Base-by-base conservation (phyloP, 2,113 vertebrate species). In the Rhizomys pruinosus region DNA sequence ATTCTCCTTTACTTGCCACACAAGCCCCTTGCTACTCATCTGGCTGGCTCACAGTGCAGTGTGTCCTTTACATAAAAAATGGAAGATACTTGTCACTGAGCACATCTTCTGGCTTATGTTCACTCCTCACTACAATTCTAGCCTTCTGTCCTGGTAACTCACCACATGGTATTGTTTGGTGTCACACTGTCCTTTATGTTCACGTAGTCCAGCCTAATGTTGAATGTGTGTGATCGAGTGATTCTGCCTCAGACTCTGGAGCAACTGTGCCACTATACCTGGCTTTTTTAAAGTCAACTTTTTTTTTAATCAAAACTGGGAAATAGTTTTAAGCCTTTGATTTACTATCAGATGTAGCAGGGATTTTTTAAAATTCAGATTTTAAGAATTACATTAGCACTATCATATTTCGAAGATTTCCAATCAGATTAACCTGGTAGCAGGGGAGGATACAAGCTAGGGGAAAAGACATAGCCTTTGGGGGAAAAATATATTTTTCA, bases 361-460 rank as follows among this genome's bases (percentile, higher is more conserved):
- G 42, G 55, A 63, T 68, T 89, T 94, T 92, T 59, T 29, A 52
- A 91, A 92, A 90, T 78, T 85, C 32, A 59, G 47, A 87, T 52
- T 59, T 52, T 74, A 87, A 68, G 27, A 76, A 79, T 61, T 42
- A 6, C 3, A 73, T 85, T 47, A 82, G 20, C 42, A 90, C 69
- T 59, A 57, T 71, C 34, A 73, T 52, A 52, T 44, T 79, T 88
- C 93, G 47, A 72, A 90, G n/a, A 42, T 82, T 90, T 90, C 88
- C 93, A 47, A 85, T 85, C 20, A 79, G 42, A 91, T 89, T 68
- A 84, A 74, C 59, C 22, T 68, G 73, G 93, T 82, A 90, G 57
- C 55, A 94, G 66, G 20, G 23, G 63, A 71, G 34, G 34, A 29
- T 66, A 15, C 84, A 93, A 92, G 47, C 29, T 59, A 84, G 57